Base-by-base conservation (phyloP, 1,140 invertebrate species). In the Diachasmimorpha longicaudata region DNA sequence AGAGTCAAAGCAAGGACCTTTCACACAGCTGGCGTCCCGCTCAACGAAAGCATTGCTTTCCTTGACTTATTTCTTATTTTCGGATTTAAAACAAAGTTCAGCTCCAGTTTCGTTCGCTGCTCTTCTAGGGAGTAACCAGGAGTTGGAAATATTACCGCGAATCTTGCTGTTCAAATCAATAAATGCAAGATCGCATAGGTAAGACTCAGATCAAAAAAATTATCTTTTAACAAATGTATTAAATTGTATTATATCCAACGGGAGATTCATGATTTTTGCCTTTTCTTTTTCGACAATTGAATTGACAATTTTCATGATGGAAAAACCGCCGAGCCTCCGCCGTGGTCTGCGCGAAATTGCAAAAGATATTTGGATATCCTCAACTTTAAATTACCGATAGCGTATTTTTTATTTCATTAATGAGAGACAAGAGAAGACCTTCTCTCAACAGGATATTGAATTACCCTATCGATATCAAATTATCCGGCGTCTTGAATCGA, bases 391-490 rank as follows among this genome's bases (percentile, higher is more conserved):
- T 46, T 46, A 46, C 44, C 44, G 4, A 3, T 52, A 42, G 13
- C 14, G 14, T 52, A 13, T 6, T 52, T 52, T 52, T 52, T 52
- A n/a, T 52, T n/a, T 14, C 48, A 9, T 19, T n/a, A n/a, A 48
- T 10, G 14, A 25, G 67, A 14, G 42, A 4, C 42, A 68, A 72
- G 66, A 79, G 81, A 80, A 85, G 82, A 81, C 83, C 84, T 85
- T 85, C 84, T 84, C 81, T 85, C 81, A 85, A 82, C 82, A 79
- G 79, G 70, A 81, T 83, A 82, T 88, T 81, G 81, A 72, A 78
- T 89, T 88, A 87, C 86, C 79, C 79, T 85, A 88, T 88, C 86
- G 85, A 88, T 88, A 88, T 89, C 86, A 81, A 89, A 88, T 89
- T 88, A 89, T 89, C 86, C 86, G 87, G 82, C 79, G 84, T 86